These are phyloP conservation scores for Chelonia mydas DNA, from an alignment of 2,797 vertebrate species.

Conservation along the genomic window DNA sequence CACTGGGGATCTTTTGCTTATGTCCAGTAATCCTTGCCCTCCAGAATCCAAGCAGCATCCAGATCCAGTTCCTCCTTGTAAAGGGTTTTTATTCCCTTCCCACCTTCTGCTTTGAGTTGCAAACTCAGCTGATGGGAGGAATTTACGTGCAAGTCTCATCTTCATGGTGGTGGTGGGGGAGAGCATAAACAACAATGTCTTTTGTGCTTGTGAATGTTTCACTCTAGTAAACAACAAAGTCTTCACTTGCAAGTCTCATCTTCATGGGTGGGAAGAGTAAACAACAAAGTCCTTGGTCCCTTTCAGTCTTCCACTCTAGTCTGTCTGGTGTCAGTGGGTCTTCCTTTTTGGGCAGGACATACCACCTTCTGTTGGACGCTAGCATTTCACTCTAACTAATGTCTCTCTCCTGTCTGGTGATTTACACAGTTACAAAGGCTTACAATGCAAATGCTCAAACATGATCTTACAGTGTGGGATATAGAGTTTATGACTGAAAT, in stretches of 20 bases:
- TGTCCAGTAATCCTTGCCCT: background rate
- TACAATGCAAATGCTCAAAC: background rate
- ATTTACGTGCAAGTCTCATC: background rate
- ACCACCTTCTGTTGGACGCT: background rate
- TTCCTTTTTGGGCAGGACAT: background rate
- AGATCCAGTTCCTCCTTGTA: background rate
- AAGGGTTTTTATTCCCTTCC: background rate
- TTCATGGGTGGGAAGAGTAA: background rate
- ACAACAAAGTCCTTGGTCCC: background rate
- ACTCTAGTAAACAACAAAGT: background rate
- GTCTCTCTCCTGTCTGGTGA: background rate
- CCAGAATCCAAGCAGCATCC: background rate
- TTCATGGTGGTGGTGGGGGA: background rate
- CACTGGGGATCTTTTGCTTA: background rate
- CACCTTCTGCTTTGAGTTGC: background rate
- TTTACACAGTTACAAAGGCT: background rate
- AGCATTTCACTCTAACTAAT: background rate
- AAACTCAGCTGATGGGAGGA: background rate
- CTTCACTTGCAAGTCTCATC: background rate
- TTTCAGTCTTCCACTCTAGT: background rate
- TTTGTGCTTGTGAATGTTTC: background rate
- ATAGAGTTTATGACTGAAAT: background rate
- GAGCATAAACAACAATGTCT: background rate
- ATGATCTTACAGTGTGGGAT: background rate
- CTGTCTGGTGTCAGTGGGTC: background rate